These are phyloP conservation scores for Lepidostoma basale DNA, from an alignment of 1,140 invertebrate species.

Conservation along the genomic window DNA sequence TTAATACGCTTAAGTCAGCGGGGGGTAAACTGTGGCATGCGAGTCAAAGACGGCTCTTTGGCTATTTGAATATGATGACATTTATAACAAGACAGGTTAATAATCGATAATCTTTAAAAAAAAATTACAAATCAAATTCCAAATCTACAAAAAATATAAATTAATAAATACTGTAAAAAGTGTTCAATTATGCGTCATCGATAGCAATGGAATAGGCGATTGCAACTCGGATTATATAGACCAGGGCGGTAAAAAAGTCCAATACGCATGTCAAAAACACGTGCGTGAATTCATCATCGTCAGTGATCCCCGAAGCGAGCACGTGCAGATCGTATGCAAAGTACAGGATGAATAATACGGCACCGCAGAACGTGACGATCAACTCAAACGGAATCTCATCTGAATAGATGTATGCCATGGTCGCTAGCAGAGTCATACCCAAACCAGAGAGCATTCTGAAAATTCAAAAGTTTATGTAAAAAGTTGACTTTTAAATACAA, in stretches of 20 bases:
- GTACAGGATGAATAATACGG: neutral
- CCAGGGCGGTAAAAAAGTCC: neutral
- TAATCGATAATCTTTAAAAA: too few species aligned
- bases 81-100: too few species aligned
- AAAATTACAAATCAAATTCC: too few species aligned
- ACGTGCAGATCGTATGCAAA: neutral
- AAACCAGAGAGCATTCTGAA: neutral
- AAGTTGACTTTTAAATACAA: too few species aligned
- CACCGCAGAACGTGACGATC: neutral
- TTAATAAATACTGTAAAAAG: too few species aligned
- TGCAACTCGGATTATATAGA: neutral
- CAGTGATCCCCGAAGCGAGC: neutral
- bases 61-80: too few species aligned
- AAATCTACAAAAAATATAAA: too few species aligned
- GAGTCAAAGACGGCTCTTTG: too few species aligned
- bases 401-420: neutral
- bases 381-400: neutral
- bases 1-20: too few species aligned
- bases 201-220: neutral
- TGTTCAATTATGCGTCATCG: too few species aligned
- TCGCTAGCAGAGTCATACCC: neutral
- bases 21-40: too few species aligned
- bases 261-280: neutral
- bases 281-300: neutral
- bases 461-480: too few species aligned